These are phyloP conservation scores for Didymodactylos carnosus DNA, from an alignment of 2,888 invertebrate species.

Conservation along the genomic window DNA sequence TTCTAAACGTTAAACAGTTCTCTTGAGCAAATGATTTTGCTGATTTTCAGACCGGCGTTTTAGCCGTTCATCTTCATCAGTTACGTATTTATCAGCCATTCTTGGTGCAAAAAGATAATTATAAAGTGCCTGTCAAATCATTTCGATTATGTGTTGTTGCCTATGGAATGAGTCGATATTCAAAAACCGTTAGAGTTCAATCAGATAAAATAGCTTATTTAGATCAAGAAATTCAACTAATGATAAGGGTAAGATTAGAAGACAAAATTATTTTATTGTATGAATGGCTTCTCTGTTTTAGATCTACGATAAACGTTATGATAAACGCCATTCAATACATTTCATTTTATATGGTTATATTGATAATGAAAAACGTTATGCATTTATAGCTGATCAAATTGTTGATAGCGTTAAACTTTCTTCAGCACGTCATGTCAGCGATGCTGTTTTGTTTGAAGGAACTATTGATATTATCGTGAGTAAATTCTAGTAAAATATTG, in stretches of 20 bases:
- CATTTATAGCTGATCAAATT: background rate
- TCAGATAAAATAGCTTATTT: background rate
- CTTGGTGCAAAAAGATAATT: background rate
- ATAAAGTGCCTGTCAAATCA: background rate
- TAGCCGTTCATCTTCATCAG: background rate
- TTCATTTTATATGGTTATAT: background rate
- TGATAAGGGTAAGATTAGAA: background rate
- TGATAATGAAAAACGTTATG: background rate
- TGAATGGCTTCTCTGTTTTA: background rate
- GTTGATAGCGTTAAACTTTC: background rate
- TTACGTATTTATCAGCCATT: background rate
- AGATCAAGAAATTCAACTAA: background rate
- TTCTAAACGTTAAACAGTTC: background rate
- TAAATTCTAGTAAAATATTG: too few species aligned
- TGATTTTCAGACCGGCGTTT: background rate
- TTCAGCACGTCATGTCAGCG: background rate
- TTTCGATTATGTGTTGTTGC: background rate
- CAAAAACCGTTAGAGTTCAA: background rate
- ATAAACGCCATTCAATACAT: background rate
- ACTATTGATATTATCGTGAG: background rate
- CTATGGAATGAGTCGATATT: background rate
- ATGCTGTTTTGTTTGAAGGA: background rate
- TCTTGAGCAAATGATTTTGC: background rate
- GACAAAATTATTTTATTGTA: too few species aligned
- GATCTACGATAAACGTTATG: background rate